A percentile compares a stretch with the other conserved stretches of the same genome.
phyloP scores from a whole-genome alignment of 2,888 invertebrate species.

The Pantelozetes paolii region DNA sequence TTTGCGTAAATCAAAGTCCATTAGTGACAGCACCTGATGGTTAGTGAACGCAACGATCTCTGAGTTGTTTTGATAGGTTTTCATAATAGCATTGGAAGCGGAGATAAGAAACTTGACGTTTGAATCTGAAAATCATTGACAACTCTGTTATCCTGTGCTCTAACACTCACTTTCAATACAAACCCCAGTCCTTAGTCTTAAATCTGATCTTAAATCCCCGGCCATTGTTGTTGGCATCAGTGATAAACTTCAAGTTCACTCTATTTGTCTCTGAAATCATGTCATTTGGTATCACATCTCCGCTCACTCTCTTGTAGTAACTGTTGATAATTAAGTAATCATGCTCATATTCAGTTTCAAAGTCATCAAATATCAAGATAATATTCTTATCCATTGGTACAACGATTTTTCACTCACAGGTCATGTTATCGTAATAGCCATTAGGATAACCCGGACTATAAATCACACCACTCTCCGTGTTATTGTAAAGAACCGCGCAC shows the following conservation, averaged over 20 bases:
- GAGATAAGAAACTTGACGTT: neutral
- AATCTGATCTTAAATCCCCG: neutral
- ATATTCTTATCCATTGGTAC: neutral
- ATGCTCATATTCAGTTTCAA: neutral
- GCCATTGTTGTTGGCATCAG: neutral
- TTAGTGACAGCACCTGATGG: too few relatives aligned
- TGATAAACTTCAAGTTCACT: neutral
- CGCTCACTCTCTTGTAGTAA: neutral
- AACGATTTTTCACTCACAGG: neutral
- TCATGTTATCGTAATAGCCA: neutral
- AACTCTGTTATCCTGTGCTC: neutral
- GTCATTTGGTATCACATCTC: neutral
- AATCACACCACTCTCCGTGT: too few relatives aligned
- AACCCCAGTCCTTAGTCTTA: neutral
- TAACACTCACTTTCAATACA: neutral
- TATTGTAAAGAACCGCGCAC: too few relatives aligned
- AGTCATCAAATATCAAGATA: neutral
- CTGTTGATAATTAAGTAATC: neutral
- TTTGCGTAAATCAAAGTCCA: neutral
- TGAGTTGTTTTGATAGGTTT: too few relatives aligned
- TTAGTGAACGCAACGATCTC: too few relatives aligned
- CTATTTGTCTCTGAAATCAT: neutral
- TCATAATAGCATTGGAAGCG: too few relatives aligned
- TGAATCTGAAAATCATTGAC: neutral
- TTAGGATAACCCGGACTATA: neutral